Percentiles rank a stretch among this genome's conserved stretches.
Evolutionary conservation across 1,140 invertebrate species (phyloP).

Genomic region (Scaptodrosophila lebanonensis): DNA sequence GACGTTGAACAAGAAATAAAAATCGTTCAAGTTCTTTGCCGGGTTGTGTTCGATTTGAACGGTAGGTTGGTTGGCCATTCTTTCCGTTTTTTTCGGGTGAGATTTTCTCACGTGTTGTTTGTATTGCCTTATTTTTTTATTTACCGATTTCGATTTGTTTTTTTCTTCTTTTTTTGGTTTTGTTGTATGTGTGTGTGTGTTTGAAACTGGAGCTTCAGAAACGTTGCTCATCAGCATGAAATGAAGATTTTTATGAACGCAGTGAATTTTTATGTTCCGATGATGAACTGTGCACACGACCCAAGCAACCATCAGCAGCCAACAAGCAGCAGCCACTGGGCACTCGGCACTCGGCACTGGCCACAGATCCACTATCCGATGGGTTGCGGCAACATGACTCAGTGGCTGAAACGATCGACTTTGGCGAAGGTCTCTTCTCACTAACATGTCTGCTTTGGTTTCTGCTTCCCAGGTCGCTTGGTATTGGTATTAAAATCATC

Average conservation of each 20-base stretch:
- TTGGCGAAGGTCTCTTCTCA: slow-evolving; percentile 36
- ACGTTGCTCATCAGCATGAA: slow-evolving; percentile 66
- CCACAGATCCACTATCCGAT: too few species aligned
- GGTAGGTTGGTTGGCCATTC: slow-evolving; percentile 20
- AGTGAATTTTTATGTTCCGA: slow-evolving; percentile 74
- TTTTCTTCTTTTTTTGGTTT: slow-evolving; percentile 26
- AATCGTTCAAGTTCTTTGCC: slow-evolving; percentile 72
- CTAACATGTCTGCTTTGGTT: slow-evolving; percentile 33
- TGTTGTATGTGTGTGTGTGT: slow-evolving; percentile 23
- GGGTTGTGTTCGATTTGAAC: neutral
- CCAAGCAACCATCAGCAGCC: slow-evolving; percentile 27
- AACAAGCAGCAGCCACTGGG: slow-evolving; percentile 3
- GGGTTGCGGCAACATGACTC: slow-evolving; percentile 71
- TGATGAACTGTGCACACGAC: slow-evolving; percentile 71
- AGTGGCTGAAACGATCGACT: slow-evolving; percentile 14
- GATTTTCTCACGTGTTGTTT: slow-evolving; percentile 75
- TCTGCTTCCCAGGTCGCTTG: slow-evolving; percentile 37
- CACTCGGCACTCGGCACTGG: slow-evolving; percentile 38
- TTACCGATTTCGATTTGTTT: slow-evolving; percentile 53
- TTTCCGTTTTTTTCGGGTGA: slow-evolving; percentile 38
- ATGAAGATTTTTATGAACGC: slow-evolving; percentile 69
- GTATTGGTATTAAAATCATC: slow-evolving; percentile 50
- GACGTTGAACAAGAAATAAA: slow-evolving; percentile 68
- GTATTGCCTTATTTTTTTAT: slow-evolving; percentile 67
- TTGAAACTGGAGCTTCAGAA: slow-evolving; percentile 59